Conservation (phyloP, 35 echinoderm and acorn worm species). For the Apostichopus californicus region DNA sequence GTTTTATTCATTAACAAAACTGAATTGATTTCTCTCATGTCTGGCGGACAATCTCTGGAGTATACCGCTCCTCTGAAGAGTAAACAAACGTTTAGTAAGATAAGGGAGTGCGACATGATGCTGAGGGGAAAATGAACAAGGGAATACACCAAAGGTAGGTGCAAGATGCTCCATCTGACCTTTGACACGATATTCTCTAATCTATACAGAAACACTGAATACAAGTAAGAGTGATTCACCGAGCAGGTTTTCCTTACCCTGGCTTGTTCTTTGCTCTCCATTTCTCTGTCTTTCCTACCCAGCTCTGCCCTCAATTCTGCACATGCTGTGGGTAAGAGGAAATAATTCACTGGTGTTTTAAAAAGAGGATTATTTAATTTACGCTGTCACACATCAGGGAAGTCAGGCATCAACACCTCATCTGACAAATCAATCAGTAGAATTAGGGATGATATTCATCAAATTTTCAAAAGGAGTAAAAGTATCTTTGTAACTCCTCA, state of each 20-base stretch:
- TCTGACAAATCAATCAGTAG: too few species aligned
- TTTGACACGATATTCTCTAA: not conserved
- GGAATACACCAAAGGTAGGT: not conserved
- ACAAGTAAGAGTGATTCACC: too few species aligned
- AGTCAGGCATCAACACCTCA: too few species aligned
- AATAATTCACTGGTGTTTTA: not conserved
- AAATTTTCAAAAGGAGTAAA: too few species aligned
- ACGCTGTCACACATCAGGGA: too few species aligned
- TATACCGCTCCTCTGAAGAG: not conserved
- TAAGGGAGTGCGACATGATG: not conserved
- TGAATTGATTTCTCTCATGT: not conserved
- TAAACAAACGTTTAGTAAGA: not conserved
- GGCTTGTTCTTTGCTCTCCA: constrained; percentile 87
- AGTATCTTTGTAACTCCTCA: too few species aligned
- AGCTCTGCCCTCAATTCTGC: constrained; percentile 76
- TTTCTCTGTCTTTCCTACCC: constrained; percentile 87
- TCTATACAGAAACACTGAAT: not conserved
- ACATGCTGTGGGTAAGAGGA: constrained; percentile 63
- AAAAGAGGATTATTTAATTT: too few species aligned
- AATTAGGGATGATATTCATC: too few species aligned
- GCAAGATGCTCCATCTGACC: not conserved
- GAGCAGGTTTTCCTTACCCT: constrained; percentile 65
- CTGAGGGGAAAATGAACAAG: not conserved
- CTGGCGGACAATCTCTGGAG: not conserved
- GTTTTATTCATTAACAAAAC: not conserved